Conservation (phyloP, 2,113 vertebrate species). For the Heterotilapia buettikoferi region DNA sequence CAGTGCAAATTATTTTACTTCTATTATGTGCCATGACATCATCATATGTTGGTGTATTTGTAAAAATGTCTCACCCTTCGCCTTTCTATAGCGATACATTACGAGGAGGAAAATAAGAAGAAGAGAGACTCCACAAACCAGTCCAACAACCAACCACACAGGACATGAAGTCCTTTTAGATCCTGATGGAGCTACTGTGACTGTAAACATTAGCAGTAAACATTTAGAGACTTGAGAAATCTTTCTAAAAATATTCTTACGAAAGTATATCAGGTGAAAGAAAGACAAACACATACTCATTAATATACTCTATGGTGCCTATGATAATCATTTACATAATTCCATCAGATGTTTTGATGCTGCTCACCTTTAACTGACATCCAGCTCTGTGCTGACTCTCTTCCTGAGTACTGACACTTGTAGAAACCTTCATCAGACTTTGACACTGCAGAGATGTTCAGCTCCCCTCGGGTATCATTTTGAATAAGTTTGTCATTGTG, state of each 20-base stretch:
- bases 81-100: not conserved
- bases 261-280: not conserved
- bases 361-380: too few relatives aligned
- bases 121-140: not conserved
- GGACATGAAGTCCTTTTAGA: not conserved
- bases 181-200: not conserved
- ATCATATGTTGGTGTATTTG: not conserved
- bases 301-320: too few relatives aligned
- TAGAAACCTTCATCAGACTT: too few relatives aligned
- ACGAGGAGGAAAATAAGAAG: not conserved
- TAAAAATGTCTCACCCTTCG: not conserved
- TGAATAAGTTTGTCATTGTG: not conserved
- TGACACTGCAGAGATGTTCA: too few relatives aligned
- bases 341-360: too few relatives aligned
- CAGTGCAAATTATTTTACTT: not conserved
- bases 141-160: not conserved
- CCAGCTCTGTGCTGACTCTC: too few relatives aligned
- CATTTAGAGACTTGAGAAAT: not conserved
- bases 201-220: not conserved
- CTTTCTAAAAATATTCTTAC: not conserved
- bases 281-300: not conserved
- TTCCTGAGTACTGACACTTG: too few relatives aligned
- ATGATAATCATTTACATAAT: too few relatives aligned
- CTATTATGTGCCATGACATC: not conserved
- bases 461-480: too few relatives aligned